Evolutionary conservation across 1,140 invertebrate species (phyloP).

Genomic region (Dufourea novaeangliae): DNA sequence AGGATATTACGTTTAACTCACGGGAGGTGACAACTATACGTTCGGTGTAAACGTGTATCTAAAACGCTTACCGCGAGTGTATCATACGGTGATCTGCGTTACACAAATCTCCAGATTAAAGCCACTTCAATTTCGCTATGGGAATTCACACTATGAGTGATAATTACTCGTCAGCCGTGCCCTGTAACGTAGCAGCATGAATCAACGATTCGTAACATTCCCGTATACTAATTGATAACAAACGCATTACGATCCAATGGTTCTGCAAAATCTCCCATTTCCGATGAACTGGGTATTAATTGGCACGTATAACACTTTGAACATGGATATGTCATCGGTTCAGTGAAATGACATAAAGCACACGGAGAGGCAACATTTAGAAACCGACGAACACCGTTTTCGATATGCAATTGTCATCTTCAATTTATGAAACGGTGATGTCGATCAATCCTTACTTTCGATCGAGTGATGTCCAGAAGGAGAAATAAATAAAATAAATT

Average conservation of each 20-base stretch:
- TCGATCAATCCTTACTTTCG: no score
- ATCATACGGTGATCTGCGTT: neutral
- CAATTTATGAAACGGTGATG: no score
- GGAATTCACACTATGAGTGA: neutral
- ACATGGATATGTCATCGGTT: no score
- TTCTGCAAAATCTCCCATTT: neutral
- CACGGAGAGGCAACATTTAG: no score
- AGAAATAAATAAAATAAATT: no score
- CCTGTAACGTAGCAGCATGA: neutral
- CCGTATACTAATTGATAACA: neutral
- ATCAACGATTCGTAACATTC: neutral
- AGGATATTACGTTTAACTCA: neutral
- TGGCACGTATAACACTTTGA: no score
- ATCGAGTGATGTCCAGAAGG: no score
- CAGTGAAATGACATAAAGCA: no score
- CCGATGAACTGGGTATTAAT: neutral
- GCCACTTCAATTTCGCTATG: neutral
- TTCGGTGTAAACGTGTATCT: neutral
- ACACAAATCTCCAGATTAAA: slow-evolving; percentile 4
- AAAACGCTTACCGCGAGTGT: neutral
- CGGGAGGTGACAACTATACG: neutral
- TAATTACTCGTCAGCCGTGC: neutral
- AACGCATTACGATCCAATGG: neutral
- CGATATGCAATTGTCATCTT: no score
- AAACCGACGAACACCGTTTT: no score